Percentiles rank a stretch among this genome's conserved stretches.
Evolutionary conservation across 64 coral and sea anemone genomes (phyloP).

Genomic region (Stylophora pistillata): DNA sequence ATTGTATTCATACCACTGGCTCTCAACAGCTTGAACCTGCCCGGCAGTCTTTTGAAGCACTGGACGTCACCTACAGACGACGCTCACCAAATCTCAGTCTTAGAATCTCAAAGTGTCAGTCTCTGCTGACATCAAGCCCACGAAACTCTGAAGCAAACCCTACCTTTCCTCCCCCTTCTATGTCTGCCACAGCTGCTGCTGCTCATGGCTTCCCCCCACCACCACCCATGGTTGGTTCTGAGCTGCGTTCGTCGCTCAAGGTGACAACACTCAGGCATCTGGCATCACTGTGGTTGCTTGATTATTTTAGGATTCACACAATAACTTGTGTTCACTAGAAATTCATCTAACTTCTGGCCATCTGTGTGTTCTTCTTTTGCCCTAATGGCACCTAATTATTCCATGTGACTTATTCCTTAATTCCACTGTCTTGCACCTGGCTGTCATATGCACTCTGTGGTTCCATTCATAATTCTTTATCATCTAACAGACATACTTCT

Average conservation of each 20-base stretch:
- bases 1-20: conserved; percentile 35
- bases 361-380: no score
- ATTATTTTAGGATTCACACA: no score
- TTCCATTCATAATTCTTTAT: no score
- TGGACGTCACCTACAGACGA: conserved; percentile 89
- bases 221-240: conserved; percentile 73
- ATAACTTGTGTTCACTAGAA: no score
- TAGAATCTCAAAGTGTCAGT: conserved; percentile 79
- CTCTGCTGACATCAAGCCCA: conserved; percentile 64
- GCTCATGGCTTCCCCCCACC: conserved; percentile 52
- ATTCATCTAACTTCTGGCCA: no score
- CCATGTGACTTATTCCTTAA: not conserved
- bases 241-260: not conserved
- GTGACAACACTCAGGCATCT: not conserved
- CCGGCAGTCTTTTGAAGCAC: conserved; percentile 87
- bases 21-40: conserved; percentile 68
- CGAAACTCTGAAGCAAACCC: conserved; percentile 29
- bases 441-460: no score
- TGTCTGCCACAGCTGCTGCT: conserved; percentile 36
- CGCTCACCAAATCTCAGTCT: conserved; percentile 71
- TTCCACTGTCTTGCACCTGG: no score
- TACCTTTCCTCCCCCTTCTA: not conserved
- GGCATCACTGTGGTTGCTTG: not conserved
- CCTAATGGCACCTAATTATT: not conserved
- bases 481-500: no score